Evolutionary conservation across 2,888 invertebrate species (phyloP).

Genomic region (Malthinus seriepunctatus): DNA sequence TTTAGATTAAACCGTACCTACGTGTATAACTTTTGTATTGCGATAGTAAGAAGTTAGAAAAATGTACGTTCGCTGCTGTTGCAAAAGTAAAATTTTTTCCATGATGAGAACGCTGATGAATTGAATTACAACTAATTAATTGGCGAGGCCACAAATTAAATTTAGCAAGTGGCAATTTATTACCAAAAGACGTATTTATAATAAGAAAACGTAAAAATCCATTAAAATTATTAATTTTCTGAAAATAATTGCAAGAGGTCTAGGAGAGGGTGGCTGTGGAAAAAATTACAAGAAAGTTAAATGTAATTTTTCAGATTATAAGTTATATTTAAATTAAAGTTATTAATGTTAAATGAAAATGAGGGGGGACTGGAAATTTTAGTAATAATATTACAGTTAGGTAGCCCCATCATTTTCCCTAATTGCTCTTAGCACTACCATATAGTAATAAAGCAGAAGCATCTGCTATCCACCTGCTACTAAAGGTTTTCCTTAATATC

Average conservation of each 20-base stretch:
- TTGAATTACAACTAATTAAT: background rate
- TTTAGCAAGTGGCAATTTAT: constrained; percentile 3
- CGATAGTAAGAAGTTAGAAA: too few relatives aligned
- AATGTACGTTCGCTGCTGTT: too few relatives aligned
- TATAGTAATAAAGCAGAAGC: constrained; percentile 26
- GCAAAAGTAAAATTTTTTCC: too few relatives aligned
- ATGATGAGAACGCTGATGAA: background rate
- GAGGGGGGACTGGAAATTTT: too few relatives aligned
- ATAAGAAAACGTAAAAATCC: background rate
- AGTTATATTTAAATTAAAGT: too few relatives aligned
- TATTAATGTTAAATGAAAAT: too few relatives aligned
- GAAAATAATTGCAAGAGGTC: background rate
- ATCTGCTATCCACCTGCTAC: constrained; percentile 30
- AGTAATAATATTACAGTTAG: background rate
- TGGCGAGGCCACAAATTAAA: background rate
- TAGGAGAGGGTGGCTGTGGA: too few relatives aligned
- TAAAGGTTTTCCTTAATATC: constrained; percentile 23
- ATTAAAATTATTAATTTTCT: background rate
- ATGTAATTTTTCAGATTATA: too few relatives aligned
- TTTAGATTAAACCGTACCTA: too few relatives aligned
- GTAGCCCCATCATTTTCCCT: constrained; percentile 24
- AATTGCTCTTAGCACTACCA: constrained; percentile 30
- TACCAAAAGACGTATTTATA: background rate
- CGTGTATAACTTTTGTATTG: too few relatives aligned
- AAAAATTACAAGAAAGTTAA: too few relatives aligned